A percentile compares a stretch with the other conserved stretches of the same genome.
phyloP scores from a whole-genome alignment of 1,140 invertebrate genomes.

The Teleopsis dalmanni region DNA sequence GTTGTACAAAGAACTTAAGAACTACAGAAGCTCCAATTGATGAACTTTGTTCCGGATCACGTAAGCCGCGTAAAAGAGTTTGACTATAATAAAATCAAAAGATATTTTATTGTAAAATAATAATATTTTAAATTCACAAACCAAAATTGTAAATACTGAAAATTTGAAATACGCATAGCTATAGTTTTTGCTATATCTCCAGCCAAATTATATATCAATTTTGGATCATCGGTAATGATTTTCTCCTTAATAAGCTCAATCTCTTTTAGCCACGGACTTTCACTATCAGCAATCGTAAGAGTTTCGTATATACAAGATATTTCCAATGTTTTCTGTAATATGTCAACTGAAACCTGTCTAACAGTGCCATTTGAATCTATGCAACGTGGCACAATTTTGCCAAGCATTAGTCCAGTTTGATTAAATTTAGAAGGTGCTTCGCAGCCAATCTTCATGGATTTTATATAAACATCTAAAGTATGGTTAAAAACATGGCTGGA shows the following conservation, averaged over 20 bases:
- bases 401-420: slow-evolving; percentile 66
- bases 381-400: slow-evolving; percentile 60
- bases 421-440: slow-evolving; percentile 62
- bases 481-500: slow-evolving; percentile 54
- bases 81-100: slow-evolving; percentile 27
- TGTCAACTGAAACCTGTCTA: slow-evolving; percentile 43
- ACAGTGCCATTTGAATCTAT: slow-evolving; percentile 47
- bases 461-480: slow-evolving; percentile 57
- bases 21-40: slow-evolving; percentile 57
- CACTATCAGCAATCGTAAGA: slow-evolving; percentile 57
- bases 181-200: slow-evolving; percentile 41
- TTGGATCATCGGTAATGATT: slow-evolving; percentile 58
- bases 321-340: slow-evolving; percentile 39
- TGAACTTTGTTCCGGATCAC: slow-evolving; percentile 39
- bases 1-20: slow-evolving; percentile 55
- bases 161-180: slow-evolving; percentile 36
- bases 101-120: slow-evolving; percentile 67
- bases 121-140: slow-evolving; percentile 56
- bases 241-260: slow-evolving; percentile 52
- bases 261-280: slow-evolving; percentile 52
- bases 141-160: slow-evolving; percentile 43
- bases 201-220: slow-evolving; percentile 49
- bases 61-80: slow-evolving; percentile 29
- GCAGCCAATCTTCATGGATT: slow-evolving; percentile 58
- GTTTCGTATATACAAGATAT: slow-evolving; percentile 45